phyloP scores from a whole-genome alignment of 2,113 vertebrate species.

The Isichthys henryi region DNA sequence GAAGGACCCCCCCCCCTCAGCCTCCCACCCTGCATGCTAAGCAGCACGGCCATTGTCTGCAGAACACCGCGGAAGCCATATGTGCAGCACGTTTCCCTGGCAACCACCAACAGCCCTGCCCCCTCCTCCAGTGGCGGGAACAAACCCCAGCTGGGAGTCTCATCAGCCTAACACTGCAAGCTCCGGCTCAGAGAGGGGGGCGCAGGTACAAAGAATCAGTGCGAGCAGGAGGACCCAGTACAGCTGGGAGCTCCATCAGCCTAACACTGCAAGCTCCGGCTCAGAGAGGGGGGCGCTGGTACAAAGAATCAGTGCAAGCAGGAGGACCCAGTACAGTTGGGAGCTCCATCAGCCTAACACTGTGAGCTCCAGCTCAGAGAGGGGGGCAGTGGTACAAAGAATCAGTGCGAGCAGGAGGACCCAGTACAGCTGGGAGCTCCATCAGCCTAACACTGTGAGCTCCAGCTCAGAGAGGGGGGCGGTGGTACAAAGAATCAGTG shows the following conservation, averaged over 20 bases:
- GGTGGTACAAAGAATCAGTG: background rate
- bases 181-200: background rate
- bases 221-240: background rate
- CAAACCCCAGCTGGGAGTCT: constrained; percentile 15
- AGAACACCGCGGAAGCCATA: constrained; percentile 54
- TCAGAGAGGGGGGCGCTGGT: background rate
- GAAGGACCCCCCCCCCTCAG: constrained; percentile 61
- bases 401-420: background rate
- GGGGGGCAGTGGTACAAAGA: background rate
- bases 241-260: background rate
- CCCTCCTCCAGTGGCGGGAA: background rate
- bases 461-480: background rate
- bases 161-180: constrained; percentile 4
- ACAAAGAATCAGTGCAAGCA: background rate
- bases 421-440: background rate
- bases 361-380: background rate
- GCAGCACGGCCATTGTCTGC: constrained; percentile 63
- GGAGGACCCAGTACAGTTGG: background rate
- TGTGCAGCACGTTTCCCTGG: constrained; percentile 55
- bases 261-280: background rate
- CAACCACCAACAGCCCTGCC: constrained; percentile 48
- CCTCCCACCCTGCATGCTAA: constrained; percentile 65
- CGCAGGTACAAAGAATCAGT: background rate
- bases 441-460: background rate
- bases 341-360: background rate